phyloP scores from a whole-genome alignment of 2,113 vertebrate genomes.

The Emydocephalus ijimae region DNA sequence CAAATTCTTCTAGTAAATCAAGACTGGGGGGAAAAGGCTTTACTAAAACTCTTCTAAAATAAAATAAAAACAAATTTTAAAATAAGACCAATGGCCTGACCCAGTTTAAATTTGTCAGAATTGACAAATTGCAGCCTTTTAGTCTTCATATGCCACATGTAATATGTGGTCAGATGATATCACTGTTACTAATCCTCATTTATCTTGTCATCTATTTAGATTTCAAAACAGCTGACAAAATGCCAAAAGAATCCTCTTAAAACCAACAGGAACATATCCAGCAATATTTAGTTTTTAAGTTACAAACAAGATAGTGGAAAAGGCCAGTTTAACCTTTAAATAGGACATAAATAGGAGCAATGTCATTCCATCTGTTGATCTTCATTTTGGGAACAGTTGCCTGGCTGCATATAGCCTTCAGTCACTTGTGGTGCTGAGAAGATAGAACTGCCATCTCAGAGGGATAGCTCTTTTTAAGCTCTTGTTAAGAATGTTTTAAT shows the following conservation, averaged over 20 bases:
- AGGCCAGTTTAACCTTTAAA: neutral
- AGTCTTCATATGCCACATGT: neutral
- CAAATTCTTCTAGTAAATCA: neutral
- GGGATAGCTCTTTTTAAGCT: neutral
- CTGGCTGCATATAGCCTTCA: neutral
- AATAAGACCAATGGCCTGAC: neutral
- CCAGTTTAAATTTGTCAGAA: neutral
- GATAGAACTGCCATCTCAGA: too few relatives aligned
- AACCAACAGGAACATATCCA: neutral
- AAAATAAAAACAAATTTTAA: neutral
- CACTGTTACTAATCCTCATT: neutral
- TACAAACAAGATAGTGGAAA: neutral
- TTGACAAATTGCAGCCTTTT: neutral
- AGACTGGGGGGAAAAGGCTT: neutral
- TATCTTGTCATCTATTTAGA: neutral
- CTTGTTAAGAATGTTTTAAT: neutral
- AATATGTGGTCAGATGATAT: neutral
- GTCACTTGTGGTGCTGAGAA: neutral
- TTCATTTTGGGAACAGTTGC: neutral
- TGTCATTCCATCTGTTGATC: neutral
- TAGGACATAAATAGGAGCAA: neutral
- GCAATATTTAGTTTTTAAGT: neutral
- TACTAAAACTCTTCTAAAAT: neutral
- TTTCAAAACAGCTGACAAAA: neutral
- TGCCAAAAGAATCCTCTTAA: neutral